A percentile compares a stretch with the other conserved stretches of the same genome.
These are phyloP conservation scores for Psephotus haematonotus DNA, from an alignment of 2,113 vertebrate species.

Conservation along the genomic window DNA sequence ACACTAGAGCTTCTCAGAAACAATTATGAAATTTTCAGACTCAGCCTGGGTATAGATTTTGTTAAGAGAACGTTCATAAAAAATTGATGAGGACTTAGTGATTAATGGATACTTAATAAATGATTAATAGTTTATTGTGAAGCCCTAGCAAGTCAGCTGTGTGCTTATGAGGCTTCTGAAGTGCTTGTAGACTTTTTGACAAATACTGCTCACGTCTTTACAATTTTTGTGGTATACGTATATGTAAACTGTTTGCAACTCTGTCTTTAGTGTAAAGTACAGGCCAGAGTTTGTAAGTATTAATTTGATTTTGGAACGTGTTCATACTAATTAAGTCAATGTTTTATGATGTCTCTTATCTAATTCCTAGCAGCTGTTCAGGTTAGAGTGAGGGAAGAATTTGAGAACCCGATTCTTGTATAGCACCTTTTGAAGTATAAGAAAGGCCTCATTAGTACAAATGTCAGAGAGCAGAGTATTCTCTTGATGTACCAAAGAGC, in stretches of 20 bases:
- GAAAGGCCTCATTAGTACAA: not conserved
- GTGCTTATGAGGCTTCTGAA: not conserved
- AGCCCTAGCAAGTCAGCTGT: not conserved
- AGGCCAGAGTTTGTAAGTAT: not conserved
- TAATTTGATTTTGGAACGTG: not conserved
- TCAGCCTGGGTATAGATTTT: conserved; percentile 19
- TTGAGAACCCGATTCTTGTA: not conserved
- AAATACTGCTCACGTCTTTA: not conserved
- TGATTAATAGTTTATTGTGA: conserved; percentile 49
- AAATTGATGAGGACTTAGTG: conserved; percentile 34
- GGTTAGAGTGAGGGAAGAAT: not conserved
- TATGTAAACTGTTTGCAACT: not conserved
- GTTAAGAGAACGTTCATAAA: conserved; percentile 17
- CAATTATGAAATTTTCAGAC: conserved; percentile 29
- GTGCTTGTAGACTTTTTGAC: not conserved
- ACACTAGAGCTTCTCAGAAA: not conserved
- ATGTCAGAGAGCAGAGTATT: not conserved
- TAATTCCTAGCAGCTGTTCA: not conserved
- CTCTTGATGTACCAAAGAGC: not conserved
- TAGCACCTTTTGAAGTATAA: not conserved
- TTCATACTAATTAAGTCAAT: not conserved
- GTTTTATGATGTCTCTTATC: not conserved
- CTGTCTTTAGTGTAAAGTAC: not conserved
- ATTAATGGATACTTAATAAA: conserved; percentile 60
- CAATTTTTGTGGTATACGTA: not conserved